Evolutionary conservation across 2,888 invertebrate species (phyloP).

Genomic region (Belgica antarctica): DNA sequence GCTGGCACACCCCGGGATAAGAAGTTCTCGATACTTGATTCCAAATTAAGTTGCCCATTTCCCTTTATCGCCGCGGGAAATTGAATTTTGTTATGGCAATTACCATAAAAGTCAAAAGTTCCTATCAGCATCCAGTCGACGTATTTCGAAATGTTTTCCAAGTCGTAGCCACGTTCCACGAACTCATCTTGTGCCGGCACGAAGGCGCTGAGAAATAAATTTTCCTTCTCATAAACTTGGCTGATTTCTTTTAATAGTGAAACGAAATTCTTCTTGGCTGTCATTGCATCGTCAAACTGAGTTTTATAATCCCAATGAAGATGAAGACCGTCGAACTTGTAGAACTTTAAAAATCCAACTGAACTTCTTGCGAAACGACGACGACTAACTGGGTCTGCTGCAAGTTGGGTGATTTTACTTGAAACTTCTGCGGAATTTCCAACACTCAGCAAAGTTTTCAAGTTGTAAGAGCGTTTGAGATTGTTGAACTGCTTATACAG

Average conservation of each 20-base stretch:
- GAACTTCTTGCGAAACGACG: conserved; percentile 55
- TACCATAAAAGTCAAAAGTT: conserved; percentile 24
- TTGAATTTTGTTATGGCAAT: conserved; percentile 8
- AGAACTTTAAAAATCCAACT: conserved; percentile 52
- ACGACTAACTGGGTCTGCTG: conserved; percentile 49
- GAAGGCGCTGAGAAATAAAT: conserved; percentile 17
- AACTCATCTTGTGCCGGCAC: neutral
- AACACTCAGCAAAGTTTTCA: conserved; percentile 56
- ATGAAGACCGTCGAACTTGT: conserved; percentile 58
- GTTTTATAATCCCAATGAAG: conserved; percentile 58
- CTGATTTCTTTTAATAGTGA: conserved; percentile 53
- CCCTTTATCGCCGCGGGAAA: neutral
- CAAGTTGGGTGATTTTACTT: conserved; percentile 54
- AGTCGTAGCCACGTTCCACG: conserved; percentile 54
- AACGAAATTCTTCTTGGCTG: conserved; percentile 55
- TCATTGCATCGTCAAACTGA: conserved; percentile 52
- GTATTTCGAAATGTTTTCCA: conserved; percentile 49
- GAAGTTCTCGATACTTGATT: neutral
- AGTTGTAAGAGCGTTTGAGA: conserved; percentile 47
- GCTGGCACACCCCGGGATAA: neutral
- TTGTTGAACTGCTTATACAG: neutral
- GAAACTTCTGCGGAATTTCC: conserved; percentile 59
- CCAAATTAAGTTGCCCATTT: neutral
- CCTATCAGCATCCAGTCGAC: conserved; percentile 9
- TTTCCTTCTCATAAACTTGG: conserved; percentile 49